phyloP scores from a whole-genome alignment of 2,113 vertebrate species.

The Loxodonta africana region DNA sequence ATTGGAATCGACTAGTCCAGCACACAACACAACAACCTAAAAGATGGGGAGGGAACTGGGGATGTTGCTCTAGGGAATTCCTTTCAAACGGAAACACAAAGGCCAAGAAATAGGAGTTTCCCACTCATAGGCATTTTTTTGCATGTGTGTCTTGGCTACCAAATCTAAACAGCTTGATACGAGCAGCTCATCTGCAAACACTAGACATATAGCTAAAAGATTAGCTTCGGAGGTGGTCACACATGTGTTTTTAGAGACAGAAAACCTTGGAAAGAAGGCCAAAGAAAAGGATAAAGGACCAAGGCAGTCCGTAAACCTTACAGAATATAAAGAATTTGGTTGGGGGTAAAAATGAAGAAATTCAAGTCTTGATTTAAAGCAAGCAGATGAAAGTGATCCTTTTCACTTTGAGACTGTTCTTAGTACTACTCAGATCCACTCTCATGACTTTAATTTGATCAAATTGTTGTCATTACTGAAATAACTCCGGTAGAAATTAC shows the following conservation, averaged over 20 bases:
- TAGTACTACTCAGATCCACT: slow-evolving; percentile 65
- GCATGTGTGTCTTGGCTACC: not conserved
- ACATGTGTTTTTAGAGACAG: slow-evolving; percentile 56
- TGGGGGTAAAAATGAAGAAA: slow-evolving; percentile 62
- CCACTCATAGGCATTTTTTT: not conserved
- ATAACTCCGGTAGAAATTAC: slow-evolving; percentile 82
- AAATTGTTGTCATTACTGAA: slow-evolving; percentile 84
- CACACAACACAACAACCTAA: too few relatives aligned
- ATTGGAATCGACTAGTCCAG: too few relatives aligned
- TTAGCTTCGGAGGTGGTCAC: not conserved
- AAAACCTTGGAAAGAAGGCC: slow-evolving; percentile 6
- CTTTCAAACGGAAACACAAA: not conserved
- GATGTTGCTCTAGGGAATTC: not conserved
- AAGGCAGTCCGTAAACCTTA: not conserved
- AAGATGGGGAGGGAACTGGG: not conserved
- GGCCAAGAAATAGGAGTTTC: not conserved
- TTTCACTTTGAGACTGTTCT: slow-evolving; percentile 75
- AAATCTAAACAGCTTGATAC: not conserved
- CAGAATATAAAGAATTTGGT: slow-evolving; percentile 50
- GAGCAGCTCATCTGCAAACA: not conserved
- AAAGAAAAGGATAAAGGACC: slow-evolving; percentile 42
- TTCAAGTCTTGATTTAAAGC: slow-evolving; percentile 49
- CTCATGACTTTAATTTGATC: slow-evolving; percentile 83
- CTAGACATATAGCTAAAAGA: slow-evolving; percentile 1
- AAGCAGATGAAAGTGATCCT: slow-evolving; percentile 81